phyloP scores from a whole-genome alignment of 2,888 invertebrate genomes.

The Lampropteryx suffumata region DNA sequence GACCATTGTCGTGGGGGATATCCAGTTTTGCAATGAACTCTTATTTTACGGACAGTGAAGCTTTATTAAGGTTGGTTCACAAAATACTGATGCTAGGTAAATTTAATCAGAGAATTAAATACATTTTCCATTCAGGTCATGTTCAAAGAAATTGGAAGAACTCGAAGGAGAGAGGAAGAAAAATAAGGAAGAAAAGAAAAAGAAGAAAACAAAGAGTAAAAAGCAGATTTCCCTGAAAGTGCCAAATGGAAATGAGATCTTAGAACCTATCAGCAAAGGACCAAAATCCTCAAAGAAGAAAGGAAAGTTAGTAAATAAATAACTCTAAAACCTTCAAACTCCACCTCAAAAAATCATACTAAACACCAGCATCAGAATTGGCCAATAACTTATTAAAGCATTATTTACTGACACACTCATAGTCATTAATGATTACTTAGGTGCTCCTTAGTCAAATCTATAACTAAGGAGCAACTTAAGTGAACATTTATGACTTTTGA shows the following conservation, averaged over 20 bases:
- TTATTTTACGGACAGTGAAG: slow-evolving; percentile 82
- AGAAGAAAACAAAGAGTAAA: slow-evolving; percentile 73
- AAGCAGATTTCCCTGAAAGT: slow-evolving; percentile 65
- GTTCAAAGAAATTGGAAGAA: slow-evolving; percentile 85
- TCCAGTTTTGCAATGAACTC: slow-evolving; percentile 81
- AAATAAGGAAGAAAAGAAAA: slow-evolving; percentile 71
- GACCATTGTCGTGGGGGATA: slow-evolving; percentile 87
- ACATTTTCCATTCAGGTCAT: slow-evolving; percentile 72
- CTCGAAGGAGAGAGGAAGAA: slow-evolving; percentile 69
- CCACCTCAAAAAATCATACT: no score
- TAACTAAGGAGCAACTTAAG: no score
- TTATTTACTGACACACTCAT: no score
- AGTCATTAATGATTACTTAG: no score
- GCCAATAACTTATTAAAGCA: no score
- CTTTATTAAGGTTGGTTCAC: slow-evolving; percentile 75
- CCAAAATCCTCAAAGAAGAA: slow-evolving; percentile 74
- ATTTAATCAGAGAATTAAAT: no score
- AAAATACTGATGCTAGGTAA: no score
- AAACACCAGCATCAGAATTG: no score
- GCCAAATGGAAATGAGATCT: slow-evolving; percentile 65
- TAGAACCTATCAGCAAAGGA: slow-evolving; percentile 64
- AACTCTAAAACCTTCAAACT: no score
- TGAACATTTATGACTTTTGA: no score
- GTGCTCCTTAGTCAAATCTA: no score
- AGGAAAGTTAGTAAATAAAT: slow-evolving; percentile 75